Conservation (phyloP, 2,888 invertebrate species). For the Thecophora atra region DNA sequence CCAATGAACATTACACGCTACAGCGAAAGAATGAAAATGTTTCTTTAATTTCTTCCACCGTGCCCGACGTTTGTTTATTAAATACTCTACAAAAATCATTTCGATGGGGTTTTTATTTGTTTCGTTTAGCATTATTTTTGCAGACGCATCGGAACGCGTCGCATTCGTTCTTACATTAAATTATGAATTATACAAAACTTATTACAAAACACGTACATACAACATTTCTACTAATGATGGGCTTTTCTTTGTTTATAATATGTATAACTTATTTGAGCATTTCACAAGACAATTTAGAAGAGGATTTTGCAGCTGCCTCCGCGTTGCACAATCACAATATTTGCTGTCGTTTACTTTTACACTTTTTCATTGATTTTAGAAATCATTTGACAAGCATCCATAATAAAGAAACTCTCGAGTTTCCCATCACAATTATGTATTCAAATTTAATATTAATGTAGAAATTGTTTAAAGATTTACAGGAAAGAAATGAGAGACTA, state of each 20-base stretch:
- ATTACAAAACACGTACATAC: not conserved
- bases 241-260: not conserved
- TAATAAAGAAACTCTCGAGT: not conserved
- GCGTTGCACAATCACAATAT: not conserved
- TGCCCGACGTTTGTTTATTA: not conserved
- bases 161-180: not conserved
- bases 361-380: not conserved
- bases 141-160: not conserved
- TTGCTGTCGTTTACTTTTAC: not conserved
- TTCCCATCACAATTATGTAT: not conserved
- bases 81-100: conserved; percentile 30
- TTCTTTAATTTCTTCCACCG: not conserved
- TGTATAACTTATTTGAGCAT: conserved; percentile 12
- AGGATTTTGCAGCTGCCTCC: too few species aligned
- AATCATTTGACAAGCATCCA: not conserved
- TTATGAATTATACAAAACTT: too few species aligned
- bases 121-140: not conserved
- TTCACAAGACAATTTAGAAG: not conserved
- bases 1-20: too few species aligned
- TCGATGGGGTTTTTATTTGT: conserved; percentile 28
- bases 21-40: too few species aligned
- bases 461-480: not conserved
- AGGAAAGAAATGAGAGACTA: not conserved
- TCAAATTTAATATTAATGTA: not conserved
- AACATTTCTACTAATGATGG: not conserved